These are phyloP conservation scores for Zosterops lateralis DNA, from an alignment of 2,113 vertebrate species.

Conservation along the genomic window DNA sequence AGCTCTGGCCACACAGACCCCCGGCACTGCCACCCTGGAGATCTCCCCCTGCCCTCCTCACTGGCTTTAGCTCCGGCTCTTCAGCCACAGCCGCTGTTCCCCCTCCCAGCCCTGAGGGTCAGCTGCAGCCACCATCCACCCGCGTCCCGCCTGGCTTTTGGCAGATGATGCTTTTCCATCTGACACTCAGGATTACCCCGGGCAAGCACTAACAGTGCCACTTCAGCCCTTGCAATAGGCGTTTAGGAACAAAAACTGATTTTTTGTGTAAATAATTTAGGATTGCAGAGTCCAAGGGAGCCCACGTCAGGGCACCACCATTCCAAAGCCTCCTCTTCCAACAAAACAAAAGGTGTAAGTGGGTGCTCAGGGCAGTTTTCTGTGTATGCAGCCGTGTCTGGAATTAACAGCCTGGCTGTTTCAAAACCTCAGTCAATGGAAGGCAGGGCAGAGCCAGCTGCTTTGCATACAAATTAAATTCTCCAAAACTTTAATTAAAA, in stretches of 20 bases:
- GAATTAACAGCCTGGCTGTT: neutral
- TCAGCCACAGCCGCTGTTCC: neutral
- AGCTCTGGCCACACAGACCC: neutral
- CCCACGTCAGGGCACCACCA: neutral
- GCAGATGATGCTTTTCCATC: neutral
- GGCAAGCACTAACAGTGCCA: neutral
- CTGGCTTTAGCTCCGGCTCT: neutral
- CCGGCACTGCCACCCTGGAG: rapidly evolving
- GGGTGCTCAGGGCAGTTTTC: neutral
- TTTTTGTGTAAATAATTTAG: neutral
- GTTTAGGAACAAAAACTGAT: neutral
- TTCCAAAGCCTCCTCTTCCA: neutral
- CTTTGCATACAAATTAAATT: constrained; percentile 64
- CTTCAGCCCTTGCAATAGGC: neutral
- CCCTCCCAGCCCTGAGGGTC: neutral
- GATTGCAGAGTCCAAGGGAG: neutral
- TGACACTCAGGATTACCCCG: rapidly evolving
- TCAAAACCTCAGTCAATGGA: neutral
- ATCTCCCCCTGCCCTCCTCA: neutral
- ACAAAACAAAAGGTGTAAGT: neutral
- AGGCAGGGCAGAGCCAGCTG: constrained; percentile 14
- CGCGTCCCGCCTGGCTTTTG: neutral
- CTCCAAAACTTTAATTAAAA: constrained; percentile 40
- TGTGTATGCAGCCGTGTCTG: neutral
- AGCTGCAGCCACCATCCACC: neutral